Evolutionary conservation across 2,888 invertebrate genomes (phyloP), one percentile per base, ranked within the genome.

Genomic region (Subacronicta megacephala): DNA sequence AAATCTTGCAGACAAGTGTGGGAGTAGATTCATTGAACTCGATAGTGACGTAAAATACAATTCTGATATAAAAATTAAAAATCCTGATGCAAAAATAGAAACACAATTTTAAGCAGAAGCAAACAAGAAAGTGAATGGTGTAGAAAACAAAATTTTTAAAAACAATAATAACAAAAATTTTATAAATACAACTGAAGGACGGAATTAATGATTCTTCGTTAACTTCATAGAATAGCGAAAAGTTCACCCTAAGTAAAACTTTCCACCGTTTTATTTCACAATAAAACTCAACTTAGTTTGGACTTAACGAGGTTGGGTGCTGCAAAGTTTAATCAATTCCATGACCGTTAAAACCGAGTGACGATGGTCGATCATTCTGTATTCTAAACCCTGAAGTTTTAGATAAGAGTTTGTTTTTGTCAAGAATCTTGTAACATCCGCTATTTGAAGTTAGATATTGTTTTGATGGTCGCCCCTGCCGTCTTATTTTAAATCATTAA

Each of bases 261-360:
- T 74, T 52, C 41, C 47, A 59, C 52, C 71, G 62, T 79, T 84
- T 81, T 75, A 79, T 78, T 80, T 63, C 69, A 69, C 75, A 77
- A 76, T 81, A 82, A 84, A 84, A 77, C 59, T 71, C 62, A 72
- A 78, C 77, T 76, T 72, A 62, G 62, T 76, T 71, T 53, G 62
- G 50, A 62, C 68, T 72, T 72, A 74, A 80, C 75, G 78, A 77
- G 72, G 65, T 65, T 74, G 64, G 68, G 73, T 58, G 65, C 66
- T 57, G 67, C 59, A 57, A 73, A 81, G 73, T 80, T 80, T 81
- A 69, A 82, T 80, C 74, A 72, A 68, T 73, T 74, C 67, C 43
- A 60, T 72, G 67, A 49, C 64, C 72, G 74, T 77, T 75, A 68
- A 70, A 77, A 80, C 70, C 77, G 70, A 80, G 62, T 75, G 72